These are phyloP conservation scores for Eupithecia vulgata DNA, from an alignment of 2,888 invertebrate genomes.

Conservation along the genomic window DNA sequence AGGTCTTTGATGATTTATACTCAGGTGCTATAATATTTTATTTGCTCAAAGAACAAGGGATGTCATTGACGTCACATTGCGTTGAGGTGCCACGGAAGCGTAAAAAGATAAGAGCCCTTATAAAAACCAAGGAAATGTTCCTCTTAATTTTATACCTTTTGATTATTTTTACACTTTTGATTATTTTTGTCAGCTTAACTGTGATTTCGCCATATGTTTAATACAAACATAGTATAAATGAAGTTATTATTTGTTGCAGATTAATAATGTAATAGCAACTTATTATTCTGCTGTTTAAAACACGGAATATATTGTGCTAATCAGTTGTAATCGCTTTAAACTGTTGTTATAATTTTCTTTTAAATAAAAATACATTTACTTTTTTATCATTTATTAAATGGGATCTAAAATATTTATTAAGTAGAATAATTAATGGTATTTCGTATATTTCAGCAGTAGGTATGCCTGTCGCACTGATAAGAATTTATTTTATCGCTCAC, in stretches of 20 bases:
- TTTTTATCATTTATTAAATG: neutral
- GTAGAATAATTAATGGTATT: neutral
- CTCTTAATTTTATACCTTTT: slow-evolving; percentile 22
- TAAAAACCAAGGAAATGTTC: slow-evolving; percentile 33
- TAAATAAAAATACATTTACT: too few relatives aligned
- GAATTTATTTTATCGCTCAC: slow-evolving; percentile 31
- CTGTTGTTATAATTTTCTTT: too few relatives aligned
- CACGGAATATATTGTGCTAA: neutral
- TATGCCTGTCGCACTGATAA: slow-evolving; percentile 15
- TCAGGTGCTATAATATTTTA: slow-evolving; percentile 15
- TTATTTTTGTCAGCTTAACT: neutral
- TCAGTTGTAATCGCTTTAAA: too few relatives aligned
- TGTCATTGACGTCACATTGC: slow-evolving; percentile 32
- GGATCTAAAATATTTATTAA: neutral
- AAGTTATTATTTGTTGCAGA: neutral
- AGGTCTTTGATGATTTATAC: slow-evolving; percentile 4
- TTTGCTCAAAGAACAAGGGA: slow-evolving; percentile 31
- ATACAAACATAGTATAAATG: neutral
- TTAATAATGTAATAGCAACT: neutral
- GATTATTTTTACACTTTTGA: neutral
- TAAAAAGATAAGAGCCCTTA: slow-evolving; percentile 36
- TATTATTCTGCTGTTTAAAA: neutral
- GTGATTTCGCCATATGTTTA: neutral
- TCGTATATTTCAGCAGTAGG: neutral
- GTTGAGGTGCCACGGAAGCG: slow-evolving; percentile 29